A percentile compares a stretch with the other conserved stretches of the same genome.
Evolutionary conservation across 2,888 invertebrate genomes (phyloP).

Genomic region (Aphrophora alni): DNA sequence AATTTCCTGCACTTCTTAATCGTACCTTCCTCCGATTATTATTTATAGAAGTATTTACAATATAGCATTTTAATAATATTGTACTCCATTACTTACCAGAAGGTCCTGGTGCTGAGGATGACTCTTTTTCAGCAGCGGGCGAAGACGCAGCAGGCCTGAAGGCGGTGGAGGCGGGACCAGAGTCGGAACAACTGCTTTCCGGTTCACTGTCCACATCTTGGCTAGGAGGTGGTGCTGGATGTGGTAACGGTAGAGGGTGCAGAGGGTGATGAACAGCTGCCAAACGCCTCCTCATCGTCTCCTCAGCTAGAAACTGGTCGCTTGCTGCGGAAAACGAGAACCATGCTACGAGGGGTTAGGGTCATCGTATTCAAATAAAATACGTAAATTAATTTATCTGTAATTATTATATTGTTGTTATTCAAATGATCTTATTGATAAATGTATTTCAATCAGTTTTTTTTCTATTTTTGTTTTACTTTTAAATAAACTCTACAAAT

Average conservation of each 20-base stretch:
- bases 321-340: conserved; percentile 44
- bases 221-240: conserved; percentile 55
- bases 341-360: conserved; percentile 40
- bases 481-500: neutral
- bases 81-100: conserved; percentile 49
- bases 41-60: no score
- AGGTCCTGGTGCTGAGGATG: conserved; percentile 49
- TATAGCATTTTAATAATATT: no score
- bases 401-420: neutral
- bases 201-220: conserved; percentile 52
- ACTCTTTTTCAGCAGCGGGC: conserved; percentile 40
- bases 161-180: conserved; percentile 54
- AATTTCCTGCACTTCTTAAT: no score
- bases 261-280: conserved; percentile 47
- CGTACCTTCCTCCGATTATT: no score
- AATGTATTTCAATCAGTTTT: neutral
- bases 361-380: conserved; percentile 3
- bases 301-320: conserved; percentile 49
- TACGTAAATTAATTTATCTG: neutral
- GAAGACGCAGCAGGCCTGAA: conserved; percentile 44
- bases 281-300: conserved; percentile 50
- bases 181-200: conserved; percentile 57
- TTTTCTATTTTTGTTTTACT: neutral
- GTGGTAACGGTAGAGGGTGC: conserved; percentile 38
- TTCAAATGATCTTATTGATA: no score